Evolutionary conservation across 53 echinoderm and acorn worm species (phyloP), one percentile per base, ranked within the genome.

Genomic region (Holothuria leucospilota): DNA sequence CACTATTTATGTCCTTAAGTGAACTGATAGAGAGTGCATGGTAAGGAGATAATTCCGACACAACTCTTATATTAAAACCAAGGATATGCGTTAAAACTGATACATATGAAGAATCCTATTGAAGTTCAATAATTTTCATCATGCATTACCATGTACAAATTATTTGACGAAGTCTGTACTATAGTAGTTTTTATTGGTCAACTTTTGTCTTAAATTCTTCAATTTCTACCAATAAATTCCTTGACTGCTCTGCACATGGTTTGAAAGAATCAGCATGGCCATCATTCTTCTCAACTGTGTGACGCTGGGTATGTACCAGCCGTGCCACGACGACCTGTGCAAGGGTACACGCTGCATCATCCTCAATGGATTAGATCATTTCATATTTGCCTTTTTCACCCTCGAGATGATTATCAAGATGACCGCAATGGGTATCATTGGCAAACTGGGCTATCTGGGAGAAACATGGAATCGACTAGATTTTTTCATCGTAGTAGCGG

Each of bases 371-470:
- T 93, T 95, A 62, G 99, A 99, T 63, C 99, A 99, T 82, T 99
- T 99, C 90, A 99, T 99, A 87, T 98, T 98, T 26, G 99, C 95
- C 14, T 99, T 99, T 88, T 99, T 99, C 73, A 95, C 99, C 26
- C 89, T 79, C 6, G 99, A 99, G 87, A 99, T 99, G 99, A 78
- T 93, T 18, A 81, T 95, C 71, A 99, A 99, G 87, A 82, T 99
- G 28, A 63, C 91, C 34, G 99, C 99, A 41, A 95, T 99, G 94
- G 99, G 99, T 13, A 59, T 96, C 58, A 73, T 29, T 1, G 99
- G 99, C 29, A 93, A 99, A 61, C 82, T 81, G 68, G 95, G 99
- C 27, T 99, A 99, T 80, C 83, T 99, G 6, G 90, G 90, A 16
- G 99, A 99, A 84, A 96, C 99, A 25, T 99, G 99, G 99, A 99